Evolutionary conservation across 2,888 invertebrate genomes (phyloP).

Genomic region (Coremacera marginata): DNA sequence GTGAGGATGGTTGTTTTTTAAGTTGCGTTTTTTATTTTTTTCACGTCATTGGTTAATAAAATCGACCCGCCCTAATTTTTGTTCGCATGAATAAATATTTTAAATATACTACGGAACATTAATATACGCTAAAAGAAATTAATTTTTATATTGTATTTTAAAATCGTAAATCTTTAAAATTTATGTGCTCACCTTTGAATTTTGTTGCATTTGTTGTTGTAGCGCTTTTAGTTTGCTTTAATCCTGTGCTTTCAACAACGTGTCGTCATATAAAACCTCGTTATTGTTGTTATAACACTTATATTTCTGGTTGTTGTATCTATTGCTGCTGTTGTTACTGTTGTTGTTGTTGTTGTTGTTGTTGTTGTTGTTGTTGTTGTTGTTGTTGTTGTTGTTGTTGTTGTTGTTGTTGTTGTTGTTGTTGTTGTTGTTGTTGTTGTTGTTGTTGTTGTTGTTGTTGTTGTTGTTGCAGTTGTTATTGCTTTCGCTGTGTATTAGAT

Average conservation of each 20-base stretch:
- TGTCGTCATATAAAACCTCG: background rate
- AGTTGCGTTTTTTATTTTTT: too few species aligned
- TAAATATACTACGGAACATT: background rate
- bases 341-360: too few species aligned
- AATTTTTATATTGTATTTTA: background rate
- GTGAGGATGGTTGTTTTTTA: too few species aligned
- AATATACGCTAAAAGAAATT: background rate
- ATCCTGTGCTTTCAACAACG: constrained; percentile 20
- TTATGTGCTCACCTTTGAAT: constrained; percentile 45
- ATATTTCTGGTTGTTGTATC: constrained; percentile 22
- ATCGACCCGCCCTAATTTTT: background rate
- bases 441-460: too few species aligned
- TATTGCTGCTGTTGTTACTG: background rate
- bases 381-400: constrained; percentile 10
- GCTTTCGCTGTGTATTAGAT: background rate
- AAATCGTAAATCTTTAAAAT: constrained; percentile 29
- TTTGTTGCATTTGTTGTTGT: constrained; percentile 46
- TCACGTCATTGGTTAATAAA: background rate
- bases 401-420: too few species aligned
- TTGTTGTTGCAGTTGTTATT: constrained; percentile 34
- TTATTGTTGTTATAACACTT: background rate
- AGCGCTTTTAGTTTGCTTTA: constrained; percentile 3
- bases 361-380: constrained; percentile 31
- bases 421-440: too few species aligned
- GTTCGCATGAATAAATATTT: background rate